Base-by-base conservation (phyloP, 2,113 vertebrate genomes). In the Loxodonta africana region DNA sequence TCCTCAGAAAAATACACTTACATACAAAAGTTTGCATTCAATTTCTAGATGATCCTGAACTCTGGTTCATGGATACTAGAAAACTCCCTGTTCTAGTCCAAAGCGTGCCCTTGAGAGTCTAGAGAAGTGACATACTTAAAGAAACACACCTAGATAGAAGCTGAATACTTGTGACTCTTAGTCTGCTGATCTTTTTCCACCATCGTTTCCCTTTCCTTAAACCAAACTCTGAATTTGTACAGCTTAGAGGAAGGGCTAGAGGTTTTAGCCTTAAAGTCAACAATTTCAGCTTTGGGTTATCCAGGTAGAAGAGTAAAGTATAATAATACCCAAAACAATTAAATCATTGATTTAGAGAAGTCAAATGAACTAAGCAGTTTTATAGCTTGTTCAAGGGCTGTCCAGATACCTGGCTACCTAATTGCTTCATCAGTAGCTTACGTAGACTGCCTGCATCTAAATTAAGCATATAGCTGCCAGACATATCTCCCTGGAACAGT, bases 301-400 rank as follows among this genome's bases (percentile, higher is more conserved):
- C 37, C 60, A 73, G n/a, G 3, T 8, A 86, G 69, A 26, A 95
- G 41, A 90, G 60, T 82, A n/a, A 60, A 91, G 69, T 87, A 53
- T 4, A 90, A 26, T 57, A 87, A 76, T 81, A 78, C 28, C 71
- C 30, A 62, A 78, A 91, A 83, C 20, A 88, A 77, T 80, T 80
- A 74, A 91, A 53, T 96, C 33, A 83, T 69, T 74, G 73, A 91
- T 85, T 85, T 83, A 74, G 60, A 91, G 89, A 93, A 96, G 41
- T 18, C 62, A 88, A 37, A n/a, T 76, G 69, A 94, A 94, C 60
- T 67, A 88, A 85, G 46, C 73, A 78, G 11, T 83, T 74, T 87
- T 33, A 53, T 81, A 33, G 57, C 9, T 84, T 81, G 51, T 71
- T 23, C 23, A 41, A 87, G 33, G 21, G 15, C 17, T 82, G 53